Evolutionary conservation across 2,888 invertebrate species (phyloP), one percentile per base, ranked within the genome.

Genomic region (Sesia bembeciformis): DNA sequence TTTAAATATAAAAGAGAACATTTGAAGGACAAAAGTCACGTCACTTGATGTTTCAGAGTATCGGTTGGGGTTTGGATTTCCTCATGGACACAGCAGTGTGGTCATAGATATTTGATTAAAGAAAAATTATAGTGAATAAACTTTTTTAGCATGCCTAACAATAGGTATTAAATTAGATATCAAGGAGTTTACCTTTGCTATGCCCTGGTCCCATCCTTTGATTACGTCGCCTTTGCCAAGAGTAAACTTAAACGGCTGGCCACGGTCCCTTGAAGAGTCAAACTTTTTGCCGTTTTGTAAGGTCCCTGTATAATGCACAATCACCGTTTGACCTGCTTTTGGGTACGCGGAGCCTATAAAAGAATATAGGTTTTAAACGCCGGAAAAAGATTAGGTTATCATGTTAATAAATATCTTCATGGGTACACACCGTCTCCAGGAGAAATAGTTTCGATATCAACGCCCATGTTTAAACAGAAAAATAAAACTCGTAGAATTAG

Each of bases 211-310:
- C 98, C 98, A 98, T 40, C 97, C 98, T 82, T 95, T 96, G 72
- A 99, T 99, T n/a, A 99, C 98, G 84, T 99, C 97, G 40, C 98
- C 98, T 77, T 93, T 94, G 52, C 99, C 99, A 67, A 99, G 93
- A 62, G 93, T 95, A 85, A 99, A 99, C 80, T 96, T 95, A 86
- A 99, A 99, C 4, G 98, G 98, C 67, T 94, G 93, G 39, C 96
- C 96, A 66, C 98, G 94, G 77, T 98, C 98, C 63, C 98, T 93
- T 5, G 98, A 99, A 0, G 98, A 98, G 85, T 99, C 99, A 70
- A 99, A 98, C 83, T 97, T 97, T 64, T 91, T 94, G 5, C 98
- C 98, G 90, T 97, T 93, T 70, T 92, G 87, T 65, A 98, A 90
- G 0, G 96, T 98, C 61, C 98, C 97, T 60, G 97, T 98, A 81